Evolutionary conservation across 2,888 invertebrate genomes (phyloP).

Genomic region (Pseudanteris insignis): DNA sequence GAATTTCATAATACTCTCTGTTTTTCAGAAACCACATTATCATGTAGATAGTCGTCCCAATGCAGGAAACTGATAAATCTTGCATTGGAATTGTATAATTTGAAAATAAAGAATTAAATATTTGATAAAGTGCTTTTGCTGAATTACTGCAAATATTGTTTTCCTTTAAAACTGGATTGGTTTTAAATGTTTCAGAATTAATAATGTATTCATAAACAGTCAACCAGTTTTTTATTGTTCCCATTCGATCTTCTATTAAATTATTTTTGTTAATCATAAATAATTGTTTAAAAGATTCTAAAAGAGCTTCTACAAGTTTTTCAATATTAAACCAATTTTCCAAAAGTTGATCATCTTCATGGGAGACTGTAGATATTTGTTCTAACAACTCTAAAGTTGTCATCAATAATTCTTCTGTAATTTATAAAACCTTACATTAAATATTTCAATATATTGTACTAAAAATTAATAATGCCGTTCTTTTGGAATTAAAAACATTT

Average conservation of each 20-base stretch:
- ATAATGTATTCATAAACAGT: slow-evolving; percentile 48
- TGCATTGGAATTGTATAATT: slow-evolving; percentile 11
- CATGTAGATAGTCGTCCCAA: slow-evolving; percentile 54
- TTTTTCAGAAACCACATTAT: slow-evolving; percentile 51
- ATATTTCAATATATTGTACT: no score
- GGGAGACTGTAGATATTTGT: slow-evolving; percentile 46
- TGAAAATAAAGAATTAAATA: slow-evolving; percentile 13
- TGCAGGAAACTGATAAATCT: slow-evolving; percentile 45
- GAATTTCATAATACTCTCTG: slow-evolving; percentile 17
- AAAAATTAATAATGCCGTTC: no score
- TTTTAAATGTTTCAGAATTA: slow-evolving; percentile 39
- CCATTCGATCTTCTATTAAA: slow-evolving; percentile 42
- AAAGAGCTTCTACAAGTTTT: slow-evolving; percentile 48
- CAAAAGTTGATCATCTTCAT: slow-evolving; percentile 46
- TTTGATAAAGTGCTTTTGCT: slow-evolving; percentile 11
- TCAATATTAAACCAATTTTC: slow-evolving; percentile 48
- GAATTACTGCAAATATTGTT: slow-evolving; percentile 8
- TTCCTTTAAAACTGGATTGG: slow-evolving; percentile 13
- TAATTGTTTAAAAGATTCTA: slow-evolving; percentile 53
- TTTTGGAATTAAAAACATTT: no score
- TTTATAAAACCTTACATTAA: no score
- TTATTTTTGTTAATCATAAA: slow-evolving; percentile 13
- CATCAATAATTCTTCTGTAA: slow-evolving; percentile 54
- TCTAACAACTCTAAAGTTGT: slow-evolving; percentile 53
- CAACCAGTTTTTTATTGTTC: slow-evolving; percentile 54